phyloP scores from a whole-genome alignment of 2,113 vertebrate genomes.

The Nerophis lumbriciformis region DNA sequence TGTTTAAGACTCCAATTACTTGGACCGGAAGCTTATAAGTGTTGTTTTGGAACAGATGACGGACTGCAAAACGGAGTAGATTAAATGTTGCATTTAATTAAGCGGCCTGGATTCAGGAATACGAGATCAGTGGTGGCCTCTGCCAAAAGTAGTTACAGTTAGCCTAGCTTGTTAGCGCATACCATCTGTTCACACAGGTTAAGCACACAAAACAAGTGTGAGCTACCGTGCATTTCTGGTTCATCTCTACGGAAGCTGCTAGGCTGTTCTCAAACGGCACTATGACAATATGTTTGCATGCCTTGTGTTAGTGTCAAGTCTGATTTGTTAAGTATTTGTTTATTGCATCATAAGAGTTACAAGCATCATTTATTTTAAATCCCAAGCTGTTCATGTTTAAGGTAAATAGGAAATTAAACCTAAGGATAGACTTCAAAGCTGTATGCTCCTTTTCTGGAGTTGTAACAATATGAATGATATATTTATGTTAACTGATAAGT shows the following conservation, averaged over 20 bases:
- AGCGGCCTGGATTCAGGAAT: conserved; percentile 59
- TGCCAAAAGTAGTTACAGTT: conserved; percentile 61
- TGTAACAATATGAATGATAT: too few relatives aligned
- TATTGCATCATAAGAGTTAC: too few relatives aligned
- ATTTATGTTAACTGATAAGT: too few relatives aligned
- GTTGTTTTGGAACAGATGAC: conserved; percentile 29
- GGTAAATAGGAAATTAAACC: too few relatives aligned
- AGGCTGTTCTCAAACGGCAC: too few relatives aligned
- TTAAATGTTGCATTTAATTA: conserved; percentile 69
- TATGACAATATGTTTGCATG: too few relatives aligned
- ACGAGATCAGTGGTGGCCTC: conserved; percentile 50
- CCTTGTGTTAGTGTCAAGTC: too few relatives aligned
- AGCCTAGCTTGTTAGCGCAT: conserved; percentile 58
- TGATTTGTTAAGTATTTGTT: too few relatives aligned
- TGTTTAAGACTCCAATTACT: neutral
- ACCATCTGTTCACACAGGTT: conserved; percentile 66
- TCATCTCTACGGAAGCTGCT: conserved; percentile 9
- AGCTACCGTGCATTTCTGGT: conserved; percentile 10
- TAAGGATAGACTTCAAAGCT: too few relatives aligned
- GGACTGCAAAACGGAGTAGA: conserved; percentile 44
- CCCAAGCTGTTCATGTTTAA: too few relatives aligned
- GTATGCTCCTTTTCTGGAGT: too few relatives aligned
- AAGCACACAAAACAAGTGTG: conserved; percentile 28
- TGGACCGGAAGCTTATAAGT: conserved; percentile 19
- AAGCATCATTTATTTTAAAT: too few relatives aligned